phyloP scores from a whole-genome alignment of 2,888 invertebrate species.

The Ormyrus nitidulus region DNA sequence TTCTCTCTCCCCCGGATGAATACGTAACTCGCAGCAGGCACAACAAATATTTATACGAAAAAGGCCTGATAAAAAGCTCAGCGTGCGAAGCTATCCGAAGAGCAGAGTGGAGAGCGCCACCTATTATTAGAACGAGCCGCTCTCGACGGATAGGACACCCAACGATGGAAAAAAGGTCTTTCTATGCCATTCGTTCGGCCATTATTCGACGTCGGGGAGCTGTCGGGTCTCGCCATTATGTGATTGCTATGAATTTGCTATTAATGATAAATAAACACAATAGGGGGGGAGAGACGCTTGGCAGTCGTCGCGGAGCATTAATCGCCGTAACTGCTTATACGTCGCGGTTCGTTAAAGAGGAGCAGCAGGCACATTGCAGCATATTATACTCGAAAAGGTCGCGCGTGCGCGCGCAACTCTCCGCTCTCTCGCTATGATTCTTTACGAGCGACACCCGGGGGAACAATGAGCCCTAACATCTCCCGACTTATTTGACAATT shows the following conservation, averaged over 20 bases:
- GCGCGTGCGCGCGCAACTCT: slow-evolving; percentile 26
- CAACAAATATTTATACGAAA: too few species aligned
- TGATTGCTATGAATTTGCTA: slow-evolving; percentile 75
- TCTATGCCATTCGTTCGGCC: too few species aligned
- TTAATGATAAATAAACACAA: slow-evolving; percentile 75
- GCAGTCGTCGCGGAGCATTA: slow-evolving; percentile 71
- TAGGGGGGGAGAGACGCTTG: slow-evolving; percentile 59
- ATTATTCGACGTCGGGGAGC: neutral
- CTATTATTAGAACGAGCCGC: too few species aligned
- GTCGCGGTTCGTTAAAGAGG: slow-evolving; percentile 49
- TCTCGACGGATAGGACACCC: too few species aligned
- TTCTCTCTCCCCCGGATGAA: slow-evolving; percentile 1
- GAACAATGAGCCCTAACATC: slow-evolving; percentile 43
- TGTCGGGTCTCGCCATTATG: slow-evolving; percentile 66
- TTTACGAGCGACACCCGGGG: slow-evolving; percentile 34
- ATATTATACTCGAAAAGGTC: slow-evolving; percentile 4
- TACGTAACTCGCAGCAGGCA: neutral
- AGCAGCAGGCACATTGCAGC: neutral
- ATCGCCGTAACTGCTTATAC: slow-evolving; percentile 59
- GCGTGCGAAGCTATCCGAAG: too few species aligned
- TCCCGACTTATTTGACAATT: slow-evolving; percentile 36
- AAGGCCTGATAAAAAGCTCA: too few species aligned
- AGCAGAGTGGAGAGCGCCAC: too few species aligned
- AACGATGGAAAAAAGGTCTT: too few species aligned
- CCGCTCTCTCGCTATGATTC: slow-evolving; percentile 11